Conservation (phyloP, 2,888 invertebrate genomes). For the Geophilus truncorum region DNA sequence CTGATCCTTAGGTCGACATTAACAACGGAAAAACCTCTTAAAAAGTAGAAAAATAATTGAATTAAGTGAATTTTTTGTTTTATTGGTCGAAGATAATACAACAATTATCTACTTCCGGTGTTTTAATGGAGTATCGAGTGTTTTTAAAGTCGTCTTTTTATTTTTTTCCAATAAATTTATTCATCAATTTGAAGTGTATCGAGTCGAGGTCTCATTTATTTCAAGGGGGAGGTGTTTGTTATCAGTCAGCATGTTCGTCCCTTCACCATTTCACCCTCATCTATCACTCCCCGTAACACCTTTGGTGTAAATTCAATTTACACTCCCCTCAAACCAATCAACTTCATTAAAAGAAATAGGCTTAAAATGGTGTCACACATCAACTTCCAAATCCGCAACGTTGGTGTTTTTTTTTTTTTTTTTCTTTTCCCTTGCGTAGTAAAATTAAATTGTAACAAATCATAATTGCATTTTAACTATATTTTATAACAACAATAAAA, state of each 20-base stretch:
- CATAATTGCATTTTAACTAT: too few species aligned
- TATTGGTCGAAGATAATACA: too few species aligned
- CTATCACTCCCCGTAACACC: not conserved
- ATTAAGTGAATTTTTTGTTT: too few species aligned
- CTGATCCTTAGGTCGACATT: not conserved
- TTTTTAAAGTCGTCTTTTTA: too few species aligned
- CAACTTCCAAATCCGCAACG: constrained; percentile 15
- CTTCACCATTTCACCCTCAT: constrained; percentile 2
- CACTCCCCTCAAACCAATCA: constrained; percentile 20
- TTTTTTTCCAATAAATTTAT: constrained; percentile 4
- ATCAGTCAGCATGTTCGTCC: constrained; percentile 9
- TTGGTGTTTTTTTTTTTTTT: not conserved
- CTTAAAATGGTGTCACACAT: constrained; percentile 6
- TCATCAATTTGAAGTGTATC: not conserved
- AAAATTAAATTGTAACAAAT: not conserved
- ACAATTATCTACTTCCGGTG: too few species aligned
- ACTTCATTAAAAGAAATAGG: constrained; percentile 16
- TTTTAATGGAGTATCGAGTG: not conserved
- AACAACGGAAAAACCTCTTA: not conserved
- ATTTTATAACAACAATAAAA: too few species aligned
- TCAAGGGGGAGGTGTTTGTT: not conserved
- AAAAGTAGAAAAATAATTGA: not conserved
- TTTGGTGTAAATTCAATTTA: constrained; percentile 16
- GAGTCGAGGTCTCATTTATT: not conserved
- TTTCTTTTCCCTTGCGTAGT: not conserved